Conservation (phyloP, 2,797 vertebrate species). For the Yasuhikotakia modesta region DNA sequence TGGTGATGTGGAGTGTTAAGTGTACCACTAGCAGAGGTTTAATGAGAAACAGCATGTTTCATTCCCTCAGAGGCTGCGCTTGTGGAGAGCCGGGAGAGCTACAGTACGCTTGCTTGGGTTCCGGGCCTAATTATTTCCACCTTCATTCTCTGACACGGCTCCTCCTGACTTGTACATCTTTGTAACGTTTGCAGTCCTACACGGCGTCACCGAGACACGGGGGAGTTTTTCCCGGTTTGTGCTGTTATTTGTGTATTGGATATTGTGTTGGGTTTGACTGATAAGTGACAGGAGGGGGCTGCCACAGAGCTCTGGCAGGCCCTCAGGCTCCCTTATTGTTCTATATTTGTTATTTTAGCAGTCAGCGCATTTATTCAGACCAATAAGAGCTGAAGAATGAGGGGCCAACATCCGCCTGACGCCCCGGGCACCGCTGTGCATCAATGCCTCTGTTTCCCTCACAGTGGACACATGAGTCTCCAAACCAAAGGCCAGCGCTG, state of each 20-base stretch:
- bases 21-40: slow-evolving; percentile 23
- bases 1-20: slow-evolving; percentile 44
- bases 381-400: slow-evolving; percentile 44
- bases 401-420: slow-evolving; percentile 25
- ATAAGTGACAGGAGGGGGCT: slow-evolving; percentile 20
- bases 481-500: slow-evolving; percentile 20
- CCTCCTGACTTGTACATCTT: slow-evolving; percentile 29
- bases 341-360: slow-evolving; percentile 47
- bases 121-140: slow-evolving; percentile 29
- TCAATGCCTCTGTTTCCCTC: slow-evolving; percentile 32
- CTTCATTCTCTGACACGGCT: slow-evolving; percentile 27
- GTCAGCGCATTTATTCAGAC: slow-evolving; percentile 37
- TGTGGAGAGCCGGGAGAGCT: slow-evolving; percentile 11
- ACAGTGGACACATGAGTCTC: slow-evolving; percentile 1
- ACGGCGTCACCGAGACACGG: not conserved
- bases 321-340: slow-evolving; percentile 32
- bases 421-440: not conserved
- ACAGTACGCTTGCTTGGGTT: slow-evolving; percentile 24
- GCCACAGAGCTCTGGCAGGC: not conserved
- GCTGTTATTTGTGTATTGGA: slow-evolving; percentile 3
- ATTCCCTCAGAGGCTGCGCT: slow-evolving; percentile 14
- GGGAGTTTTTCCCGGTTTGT: slow-evolving; percentile 1
- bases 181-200: not conserved
- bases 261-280: slow-evolving; percentile 25
- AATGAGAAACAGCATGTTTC: slow-evolving; percentile 44